These are phyloP conservation scores for Anoplius nigerrimus DNA, from an alignment of 2,888 invertebrate species.

Conservation along the genomic window DNA sequence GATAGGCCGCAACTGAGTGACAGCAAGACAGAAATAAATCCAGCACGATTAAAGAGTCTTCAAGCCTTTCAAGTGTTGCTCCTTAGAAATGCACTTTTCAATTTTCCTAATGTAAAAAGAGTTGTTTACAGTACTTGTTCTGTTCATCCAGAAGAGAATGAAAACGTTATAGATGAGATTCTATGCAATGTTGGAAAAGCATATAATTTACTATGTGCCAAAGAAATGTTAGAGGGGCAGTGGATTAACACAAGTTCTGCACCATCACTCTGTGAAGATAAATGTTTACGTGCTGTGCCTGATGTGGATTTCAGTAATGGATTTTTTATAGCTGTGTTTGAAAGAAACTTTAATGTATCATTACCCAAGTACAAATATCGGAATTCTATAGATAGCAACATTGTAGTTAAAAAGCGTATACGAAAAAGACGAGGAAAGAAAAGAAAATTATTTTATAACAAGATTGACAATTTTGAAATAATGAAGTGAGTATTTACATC, in stretches of 20 bases:
- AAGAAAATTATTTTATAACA: not conserved
- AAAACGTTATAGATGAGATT: conserved; percentile 88
- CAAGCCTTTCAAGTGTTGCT: conserved; percentile 89
- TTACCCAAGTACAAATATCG: conserved; percentile 52
- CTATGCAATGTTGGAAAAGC: conserved; percentile 68
- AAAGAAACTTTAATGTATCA: conserved; percentile 75
- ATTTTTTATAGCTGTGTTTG: conserved; percentile 95
- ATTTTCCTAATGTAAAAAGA: conserved; percentile 88
- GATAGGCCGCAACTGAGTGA: conserved; percentile 77
- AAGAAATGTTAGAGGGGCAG: conserved; percentile 78
- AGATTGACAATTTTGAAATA: too few species aligned
- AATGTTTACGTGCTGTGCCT: conserved; percentile 87
- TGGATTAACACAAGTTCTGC: conserved; percentile 84
- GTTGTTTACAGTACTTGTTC: conserved; percentile 99
- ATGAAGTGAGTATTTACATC: too few species aligned
- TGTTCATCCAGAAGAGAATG: conserved; percentile 92
- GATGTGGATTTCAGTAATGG: conserved; percentile 91
- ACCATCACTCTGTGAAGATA: conserved; percentile 81
- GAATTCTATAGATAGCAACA: not conserved
- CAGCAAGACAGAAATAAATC: conserved; percentile 69
- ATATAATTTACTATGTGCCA: conserved; percentile 81
- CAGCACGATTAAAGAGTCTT: conserved; percentile 80
- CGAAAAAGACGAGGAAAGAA: not conserved
- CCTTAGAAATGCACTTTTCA: conserved; percentile 88
- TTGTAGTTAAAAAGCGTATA: not conserved